Evolutionary conservation across 2,113 vertebrate species (phyloP).

Genomic region (Origma solitaria): DNA sequence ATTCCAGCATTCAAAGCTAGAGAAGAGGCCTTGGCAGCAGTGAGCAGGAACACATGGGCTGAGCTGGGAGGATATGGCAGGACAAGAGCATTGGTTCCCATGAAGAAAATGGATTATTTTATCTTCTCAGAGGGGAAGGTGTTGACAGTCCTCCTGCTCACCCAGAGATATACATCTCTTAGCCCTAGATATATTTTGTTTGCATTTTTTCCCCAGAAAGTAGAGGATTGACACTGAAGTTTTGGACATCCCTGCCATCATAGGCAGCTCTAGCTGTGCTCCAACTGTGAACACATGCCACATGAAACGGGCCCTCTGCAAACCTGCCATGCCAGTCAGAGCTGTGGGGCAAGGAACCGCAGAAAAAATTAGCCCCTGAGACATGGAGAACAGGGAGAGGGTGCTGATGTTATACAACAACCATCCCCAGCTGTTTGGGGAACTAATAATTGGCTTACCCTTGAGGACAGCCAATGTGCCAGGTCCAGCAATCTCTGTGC

Average conservation of each 20-base stretch:
- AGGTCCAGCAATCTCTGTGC: neutral
- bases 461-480: neutral
- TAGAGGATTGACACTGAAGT: neutral
- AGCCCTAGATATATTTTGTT: neutral
- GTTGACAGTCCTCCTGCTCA: neutral
- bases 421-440: neutral
- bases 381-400: neutral
- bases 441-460: neutral
- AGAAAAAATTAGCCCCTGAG: neutral
- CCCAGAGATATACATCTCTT: neutral
- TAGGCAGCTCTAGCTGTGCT: neutral
- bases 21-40: neutral
- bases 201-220: neutral
- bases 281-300: accelerated
- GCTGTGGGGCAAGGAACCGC: neutral
- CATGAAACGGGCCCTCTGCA: neutral
- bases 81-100: neutral
- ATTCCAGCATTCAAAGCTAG: neutral
- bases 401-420: neutral
- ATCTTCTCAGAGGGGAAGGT: neutral
- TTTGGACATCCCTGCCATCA: neutral
- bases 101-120: neutral
- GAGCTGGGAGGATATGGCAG: neutral
- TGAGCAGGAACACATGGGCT: neutral
- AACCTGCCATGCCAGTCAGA: neutral